phyloP scores from a whole-genome alignment of 2,797 vertebrate species.

The Podargus strigoides region DNA sequence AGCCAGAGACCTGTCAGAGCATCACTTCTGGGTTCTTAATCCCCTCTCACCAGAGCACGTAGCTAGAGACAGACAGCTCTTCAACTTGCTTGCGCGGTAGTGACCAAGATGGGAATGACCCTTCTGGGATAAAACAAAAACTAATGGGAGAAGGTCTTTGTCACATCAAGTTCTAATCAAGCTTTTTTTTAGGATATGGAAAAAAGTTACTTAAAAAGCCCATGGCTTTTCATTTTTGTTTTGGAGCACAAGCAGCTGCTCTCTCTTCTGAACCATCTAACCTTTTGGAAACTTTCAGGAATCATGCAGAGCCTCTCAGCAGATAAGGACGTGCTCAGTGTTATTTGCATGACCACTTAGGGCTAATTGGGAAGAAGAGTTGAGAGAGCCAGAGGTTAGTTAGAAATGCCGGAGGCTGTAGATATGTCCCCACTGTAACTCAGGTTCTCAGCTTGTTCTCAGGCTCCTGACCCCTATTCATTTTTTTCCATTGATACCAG shows the following conservation, averaged over 20 bases:
- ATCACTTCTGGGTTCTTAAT: background rate
- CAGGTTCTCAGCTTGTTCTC: background rate
- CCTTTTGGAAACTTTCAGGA: background rate
- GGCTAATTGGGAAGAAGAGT: background rate
- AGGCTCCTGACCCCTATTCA: background rate
- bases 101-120: background rate
- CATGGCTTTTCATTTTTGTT: background rate
- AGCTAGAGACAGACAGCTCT: background rate
- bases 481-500: background rate
- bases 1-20: background rate
- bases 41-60: background rate
- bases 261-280: background rate
- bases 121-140: background rate
- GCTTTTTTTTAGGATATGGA: background rate
- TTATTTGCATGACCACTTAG: background rate
- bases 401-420: background rate
- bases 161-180: background rate
- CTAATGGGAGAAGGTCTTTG: background rate
- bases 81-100: background rate
- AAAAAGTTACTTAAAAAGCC: background rate
- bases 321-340: background rate
- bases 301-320: background rate
- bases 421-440: background rate
- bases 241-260: background rate
- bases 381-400: background rate